Base-by-base conservation (phyloP, 1,140 invertebrate genomes). In the Pogonognathellus flavescens region DNA sequence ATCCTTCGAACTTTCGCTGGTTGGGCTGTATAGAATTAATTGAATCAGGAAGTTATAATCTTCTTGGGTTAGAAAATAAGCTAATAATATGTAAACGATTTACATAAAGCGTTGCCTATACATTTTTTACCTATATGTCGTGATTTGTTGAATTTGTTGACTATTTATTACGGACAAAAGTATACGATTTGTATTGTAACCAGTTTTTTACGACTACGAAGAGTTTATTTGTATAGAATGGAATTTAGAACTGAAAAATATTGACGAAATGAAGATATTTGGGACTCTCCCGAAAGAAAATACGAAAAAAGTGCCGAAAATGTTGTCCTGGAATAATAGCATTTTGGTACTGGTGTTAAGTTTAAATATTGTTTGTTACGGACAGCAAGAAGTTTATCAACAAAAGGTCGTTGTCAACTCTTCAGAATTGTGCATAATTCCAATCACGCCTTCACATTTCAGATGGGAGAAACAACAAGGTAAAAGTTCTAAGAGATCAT, bases 341-440 rank as follows among this genome's bases (percentile, higher is more conserved):
- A 22, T 70, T 70, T 70, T 16, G 62, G 25, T 20, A 2, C 3
- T 31, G 1, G 76, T 41, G 49, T 13, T 41, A 41, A 3, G 31
- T 41, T 41, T 41, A 41, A 41, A 41, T 41, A 41, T 41, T 20
- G 14, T 0, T 57, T 31, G 53, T 18, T 3, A 20, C 9, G 50
- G 11, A 1, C 55, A 59, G 13, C 59, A 83, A 25, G 60, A 83
- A 60, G 76, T 62, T 8, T 87, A 86, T 50, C 85, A 86, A 50
- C 84, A 86, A 52, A 85, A 87, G 60, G 76, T 86, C 3, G 80
- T 87, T 11, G 86, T 87, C 0, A 88, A 88, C 52, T 85, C 88
- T 6, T 88, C 88, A 4, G 86, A 87, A 59, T 60, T 88, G 50
- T 85, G 57, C n/a, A 85, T 88, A 3, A 86, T 88, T 49, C 86